Evolutionary conservation across 2,113 vertebrate species (phyloP).

Genomic region (Odontesthes bonariensis): DNA sequence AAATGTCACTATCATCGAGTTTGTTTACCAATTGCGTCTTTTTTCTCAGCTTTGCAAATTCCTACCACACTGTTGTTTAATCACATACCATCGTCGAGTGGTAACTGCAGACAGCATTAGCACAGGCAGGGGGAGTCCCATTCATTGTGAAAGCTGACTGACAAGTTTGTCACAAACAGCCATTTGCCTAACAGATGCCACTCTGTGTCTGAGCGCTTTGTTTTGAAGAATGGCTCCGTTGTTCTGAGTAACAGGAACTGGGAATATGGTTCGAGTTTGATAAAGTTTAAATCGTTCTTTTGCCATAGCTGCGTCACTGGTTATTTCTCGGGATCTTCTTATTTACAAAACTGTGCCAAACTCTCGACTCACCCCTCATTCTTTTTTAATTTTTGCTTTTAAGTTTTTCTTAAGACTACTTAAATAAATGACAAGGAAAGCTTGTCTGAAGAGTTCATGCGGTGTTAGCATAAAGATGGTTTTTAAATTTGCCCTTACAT

Average conservation of each 20-base stretch:
- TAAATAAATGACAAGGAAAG: too few relatives aligned
- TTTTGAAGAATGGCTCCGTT: neutral
- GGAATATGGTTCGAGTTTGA: conserved; percentile 24
- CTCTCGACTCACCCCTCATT: too few relatives aligned
- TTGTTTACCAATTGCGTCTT: neutral
- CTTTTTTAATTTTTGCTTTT: too few relatives aligned
- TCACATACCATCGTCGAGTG: too few relatives aligned
- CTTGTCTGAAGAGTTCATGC: too few relatives aligned
- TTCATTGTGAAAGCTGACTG: conserved; percentile 36
- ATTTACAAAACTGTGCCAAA: neutral
- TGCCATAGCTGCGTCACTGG: neutral
- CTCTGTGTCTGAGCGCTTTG: conserved; percentile 17
- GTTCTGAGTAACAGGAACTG: conserved; percentile 24
- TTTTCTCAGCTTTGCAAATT: conserved; percentile 7
- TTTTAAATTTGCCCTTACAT: too few relatives aligned
- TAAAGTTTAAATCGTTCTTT: neutral
- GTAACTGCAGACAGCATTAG: conserved; percentile 26
- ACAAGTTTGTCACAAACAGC: conserved; percentile 49
- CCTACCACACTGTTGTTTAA: conserved; percentile 1
- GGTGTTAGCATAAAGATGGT: too few relatives aligned
- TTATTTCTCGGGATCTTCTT: neutral
- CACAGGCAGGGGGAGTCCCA: conserved; percentile 27
- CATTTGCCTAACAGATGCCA: conserved; percentile 18
- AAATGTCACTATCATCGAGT: neutral
- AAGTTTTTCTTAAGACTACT: too few relatives aligned